Evolutionary conservation across 2,888 invertebrate genomes (phyloP).

Genomic region (Dioctria rufipes): DNA sequence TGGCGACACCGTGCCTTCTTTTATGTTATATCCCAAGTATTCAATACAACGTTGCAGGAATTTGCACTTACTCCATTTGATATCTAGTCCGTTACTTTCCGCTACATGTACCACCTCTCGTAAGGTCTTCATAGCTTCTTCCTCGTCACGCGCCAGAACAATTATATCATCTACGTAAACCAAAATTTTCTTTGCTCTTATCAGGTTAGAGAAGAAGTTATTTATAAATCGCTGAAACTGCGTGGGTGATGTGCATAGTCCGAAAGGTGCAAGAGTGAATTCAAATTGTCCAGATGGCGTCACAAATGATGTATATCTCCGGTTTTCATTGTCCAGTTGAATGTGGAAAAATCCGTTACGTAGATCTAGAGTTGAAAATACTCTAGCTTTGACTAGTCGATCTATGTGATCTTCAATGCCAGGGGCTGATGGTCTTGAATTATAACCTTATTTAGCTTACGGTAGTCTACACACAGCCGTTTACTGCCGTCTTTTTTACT

Average conservation of each 20-base stretch:
- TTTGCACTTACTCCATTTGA: conserved; percentile 56
- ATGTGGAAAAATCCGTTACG: too few relatives aligned
- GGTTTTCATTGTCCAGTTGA: too few relatives aligned
- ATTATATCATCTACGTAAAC: not conserved
- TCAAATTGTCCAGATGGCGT: too few relatives aligned
- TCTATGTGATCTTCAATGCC: too few relatives aligned
- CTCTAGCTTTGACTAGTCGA: too few relatives aligned
- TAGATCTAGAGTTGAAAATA: too few relatives aligned
- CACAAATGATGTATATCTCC: too few relatives aligned
- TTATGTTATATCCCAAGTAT: conserved; percentile 62
- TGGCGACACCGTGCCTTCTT: conserved; percentile 60
- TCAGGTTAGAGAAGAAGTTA: not conserved
- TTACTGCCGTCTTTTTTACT: too few relatives aligned
- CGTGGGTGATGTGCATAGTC: conserved; percentile 61
- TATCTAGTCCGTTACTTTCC: conserved; percentile 43
- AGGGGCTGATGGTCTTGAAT: too few relatives aligned
- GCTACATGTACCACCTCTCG: conserved; percentile 56
- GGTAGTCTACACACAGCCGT: too few relatives aligned
- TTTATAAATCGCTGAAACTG: conserved; percentile 64
- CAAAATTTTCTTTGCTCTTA: conserved; percentile 43
- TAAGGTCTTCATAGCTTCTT: conserved; percentile 29
- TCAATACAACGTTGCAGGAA: conserved; percentile 59
- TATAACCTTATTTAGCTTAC: too few relatives aligned
- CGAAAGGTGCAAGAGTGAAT: too few relatives aligned
- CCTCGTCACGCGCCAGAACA: not conserved